Percentiles rank a stretch among this genome's conserved stretches.
phyloP scores from a whole-genome alignment of 2,113 vertebrate species.

The Aspidoscelis tigris region DNA sequence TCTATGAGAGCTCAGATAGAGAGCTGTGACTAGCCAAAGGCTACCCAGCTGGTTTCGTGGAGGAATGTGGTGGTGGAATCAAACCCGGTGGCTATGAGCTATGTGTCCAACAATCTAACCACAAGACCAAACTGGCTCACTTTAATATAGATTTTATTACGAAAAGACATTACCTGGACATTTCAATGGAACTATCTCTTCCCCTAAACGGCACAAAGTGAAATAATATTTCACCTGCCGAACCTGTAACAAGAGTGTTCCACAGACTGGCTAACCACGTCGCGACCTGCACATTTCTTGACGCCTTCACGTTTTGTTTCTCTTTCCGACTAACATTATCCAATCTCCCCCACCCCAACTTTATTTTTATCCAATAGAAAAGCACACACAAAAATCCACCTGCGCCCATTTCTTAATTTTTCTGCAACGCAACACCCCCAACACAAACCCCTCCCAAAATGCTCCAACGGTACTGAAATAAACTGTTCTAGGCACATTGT shows the following conservation, averaged over 20 bases:
- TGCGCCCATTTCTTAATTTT: neutral
- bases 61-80: too few species aligned
- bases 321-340: neutral
- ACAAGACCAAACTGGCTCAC: too few species aligned
- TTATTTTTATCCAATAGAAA: conserved; percentile 6
- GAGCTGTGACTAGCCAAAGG: too few species aligned
- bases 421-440: neutral
- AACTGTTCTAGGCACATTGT: neutral
- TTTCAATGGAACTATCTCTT: neutral
- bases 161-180: neutral
- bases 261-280: neutral
- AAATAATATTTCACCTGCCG: conserved; percentile 5
- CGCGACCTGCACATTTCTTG: neutral
- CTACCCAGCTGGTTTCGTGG: too few species aligned
- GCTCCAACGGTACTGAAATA: neutral
- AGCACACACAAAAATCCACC: neutral
- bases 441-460: neutral
- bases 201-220: neutral
- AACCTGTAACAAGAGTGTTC: neutral
- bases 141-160: neutral
- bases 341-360: neutral
- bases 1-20: too few species aligned
- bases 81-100: too few species aligned
- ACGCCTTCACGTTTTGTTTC: neutral
- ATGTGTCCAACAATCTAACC: too few species aligned